Percentiles rank a stretch among this genome's conserved stretches.
Conservation (phyloP, 2,113 vertebrate species). For the Aptenodytes forsteri region DNA sequence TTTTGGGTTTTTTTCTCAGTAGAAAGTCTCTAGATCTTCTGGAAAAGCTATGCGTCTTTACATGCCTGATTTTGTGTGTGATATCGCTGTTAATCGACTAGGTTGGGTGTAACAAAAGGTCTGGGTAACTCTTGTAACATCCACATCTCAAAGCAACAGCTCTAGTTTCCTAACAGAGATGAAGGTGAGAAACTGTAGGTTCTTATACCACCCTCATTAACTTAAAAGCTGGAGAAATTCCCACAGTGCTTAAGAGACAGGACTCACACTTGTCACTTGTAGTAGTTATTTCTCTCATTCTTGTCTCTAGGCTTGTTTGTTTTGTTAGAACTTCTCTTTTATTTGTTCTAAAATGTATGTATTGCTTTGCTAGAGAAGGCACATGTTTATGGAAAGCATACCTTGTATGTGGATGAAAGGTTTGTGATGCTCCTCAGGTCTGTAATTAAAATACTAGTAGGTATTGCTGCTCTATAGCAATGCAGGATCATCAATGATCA, state of each 20-base stretch:
- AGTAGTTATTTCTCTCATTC: neutral
- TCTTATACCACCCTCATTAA: neutral
- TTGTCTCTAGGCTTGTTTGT: neutral
- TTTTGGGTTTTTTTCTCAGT: neutral
- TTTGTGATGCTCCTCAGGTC: neutral
- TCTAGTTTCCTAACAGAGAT: neutral
- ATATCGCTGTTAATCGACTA: neutral
- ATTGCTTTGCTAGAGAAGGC: neutral
- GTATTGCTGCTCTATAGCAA: neutral
- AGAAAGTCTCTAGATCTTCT: neutral
- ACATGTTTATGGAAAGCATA: neutral
- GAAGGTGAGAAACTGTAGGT: neutral
- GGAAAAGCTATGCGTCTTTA: rapidly evolving
- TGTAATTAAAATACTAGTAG: neutral
- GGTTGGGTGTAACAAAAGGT: neutral
- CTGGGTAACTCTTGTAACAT: neutral
- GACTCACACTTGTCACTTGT: neutral
- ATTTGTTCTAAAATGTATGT: neutral
- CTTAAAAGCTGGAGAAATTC: neutral
- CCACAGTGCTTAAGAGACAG: neutral
- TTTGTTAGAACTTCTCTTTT: neutral
- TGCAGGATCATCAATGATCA: neutral
- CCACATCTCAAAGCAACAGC: neutral
- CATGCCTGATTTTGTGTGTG: neutral
- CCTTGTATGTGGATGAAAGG: neutral